These are phyloP conservation scores for Ochotona curzoniae DNA, from an alignment of 2,113 vertebrate species.

Conservation along the genomic window DNA sequence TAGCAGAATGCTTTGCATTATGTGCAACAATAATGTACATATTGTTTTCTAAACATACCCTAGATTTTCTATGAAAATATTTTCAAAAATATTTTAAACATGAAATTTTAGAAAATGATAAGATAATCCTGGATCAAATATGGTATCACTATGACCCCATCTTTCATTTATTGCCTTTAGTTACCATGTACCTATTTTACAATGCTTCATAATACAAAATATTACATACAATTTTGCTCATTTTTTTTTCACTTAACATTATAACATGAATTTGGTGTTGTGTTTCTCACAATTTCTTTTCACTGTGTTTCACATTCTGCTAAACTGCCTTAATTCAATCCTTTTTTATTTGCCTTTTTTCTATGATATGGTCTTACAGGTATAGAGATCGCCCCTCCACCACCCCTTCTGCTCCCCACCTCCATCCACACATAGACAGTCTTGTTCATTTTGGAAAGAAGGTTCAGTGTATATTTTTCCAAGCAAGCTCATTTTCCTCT, in stretches of 20 bases:
- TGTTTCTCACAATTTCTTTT: not conserved
- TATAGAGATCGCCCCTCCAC: too few relatives aligned
- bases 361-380: too few relatives aligned
- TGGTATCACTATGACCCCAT: not conserved
- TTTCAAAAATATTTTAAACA: not conserved
- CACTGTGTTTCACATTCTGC: not conserved
- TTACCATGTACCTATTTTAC: not conserved
- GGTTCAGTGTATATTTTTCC: not conserved
- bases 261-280: not conserved
- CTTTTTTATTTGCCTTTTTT: not conserved
- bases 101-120: conserved; percentile 15
- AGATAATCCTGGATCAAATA: not conserved
- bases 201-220: not conserved
- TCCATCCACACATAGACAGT: not conserved
- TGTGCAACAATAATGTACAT: not conserved
- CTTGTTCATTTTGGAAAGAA: conserved; percentile 9
- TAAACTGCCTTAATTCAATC: not conserved
- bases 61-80: not conserved
- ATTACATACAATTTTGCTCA: not conserved
- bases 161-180: not conserved
- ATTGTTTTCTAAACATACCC: too few relatives aligned
- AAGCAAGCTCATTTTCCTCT: conserved; percentile 33
- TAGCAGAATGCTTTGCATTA: not conserved
- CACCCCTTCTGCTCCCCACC: too few relatives aligned
- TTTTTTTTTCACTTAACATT: not conserved